Conservation (phyloP, 2,113 vertebrate genomes). For the Eudyptes chrysolophus region DNA sequence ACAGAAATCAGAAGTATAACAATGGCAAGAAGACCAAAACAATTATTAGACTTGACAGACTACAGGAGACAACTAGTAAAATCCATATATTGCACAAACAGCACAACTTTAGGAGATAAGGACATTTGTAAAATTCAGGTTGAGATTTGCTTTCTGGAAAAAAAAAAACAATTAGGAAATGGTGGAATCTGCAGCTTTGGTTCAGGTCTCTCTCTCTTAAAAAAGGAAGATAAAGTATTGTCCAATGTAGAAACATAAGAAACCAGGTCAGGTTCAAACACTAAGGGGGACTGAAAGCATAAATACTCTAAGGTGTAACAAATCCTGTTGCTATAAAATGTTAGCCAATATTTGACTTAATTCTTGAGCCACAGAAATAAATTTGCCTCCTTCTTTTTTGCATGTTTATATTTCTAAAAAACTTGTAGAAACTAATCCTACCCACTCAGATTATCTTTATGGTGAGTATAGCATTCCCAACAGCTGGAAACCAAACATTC, state of each 20-base stretch:
- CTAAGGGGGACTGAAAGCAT: not conserved
- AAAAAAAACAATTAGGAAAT: not conserved
- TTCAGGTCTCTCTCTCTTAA: not conserved
- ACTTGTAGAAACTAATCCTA: not conserved
- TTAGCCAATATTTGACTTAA: not conserved
- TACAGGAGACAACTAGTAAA: not conserved
- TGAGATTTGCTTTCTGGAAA: not conserved
- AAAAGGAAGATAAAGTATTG: not conserved
- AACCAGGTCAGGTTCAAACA: not conserved
- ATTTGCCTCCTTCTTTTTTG: not conserved
- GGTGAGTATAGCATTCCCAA: not conserved
- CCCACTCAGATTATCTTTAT: not conserved
- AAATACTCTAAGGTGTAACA: not conserved
- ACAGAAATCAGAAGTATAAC: not conserved
- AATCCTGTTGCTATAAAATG: not conserved
- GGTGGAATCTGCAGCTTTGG: not conserved
- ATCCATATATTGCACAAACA: not conserved
- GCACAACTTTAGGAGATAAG: not conserved
- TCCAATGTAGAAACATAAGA: not conserved
- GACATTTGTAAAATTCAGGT: not conserved
- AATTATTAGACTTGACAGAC: not conserved
- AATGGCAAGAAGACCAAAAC: not conserved
- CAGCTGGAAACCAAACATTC: not conserved
- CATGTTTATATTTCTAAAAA: not conserved
- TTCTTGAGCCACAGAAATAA: not conserved